Evolutionary conservation across 2,113 vertebrate genomes (phyloP).

Genomic region (Dunckerocampus dactyliophorus): DNA sequence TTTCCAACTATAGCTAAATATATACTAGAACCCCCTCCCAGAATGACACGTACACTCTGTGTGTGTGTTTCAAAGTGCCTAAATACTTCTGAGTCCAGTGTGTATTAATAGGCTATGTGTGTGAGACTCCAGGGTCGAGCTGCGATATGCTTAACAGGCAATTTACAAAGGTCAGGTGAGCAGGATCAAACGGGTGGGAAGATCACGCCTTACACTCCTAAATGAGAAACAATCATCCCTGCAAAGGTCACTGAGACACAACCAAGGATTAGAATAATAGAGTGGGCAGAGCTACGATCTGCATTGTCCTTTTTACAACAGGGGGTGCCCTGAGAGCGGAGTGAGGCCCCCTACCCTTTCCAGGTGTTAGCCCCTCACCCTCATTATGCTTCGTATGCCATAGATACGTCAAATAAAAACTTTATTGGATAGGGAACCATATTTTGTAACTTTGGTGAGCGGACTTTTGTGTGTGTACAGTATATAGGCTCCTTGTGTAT

Average conservation of each 20-base stretch:
- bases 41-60: background rate
- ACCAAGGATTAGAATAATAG: slow-evolving; percentile 78
- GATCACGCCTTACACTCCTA: slow-evolving; percentile 80
- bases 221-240: slow-evolving; percentile 79
- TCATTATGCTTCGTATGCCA: background rate
- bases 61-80: slow-evolving; percentile 30
- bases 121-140: slow-evolving; percentile 65
- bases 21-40: no score
- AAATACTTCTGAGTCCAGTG: slow-evolving; percentile 48
- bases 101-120: slow-evolving; percentile 63
- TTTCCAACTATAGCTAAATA: no score
- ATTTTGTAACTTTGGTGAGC: background rate
- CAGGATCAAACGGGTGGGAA: slow-evolving; percentile 77
- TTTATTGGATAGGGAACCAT: background rate
- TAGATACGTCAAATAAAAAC: background rate
- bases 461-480: no score
- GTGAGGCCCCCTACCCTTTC: slow-evolving; percentile 11
- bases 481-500: no score
- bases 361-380: slow-evolving; percentile 1
- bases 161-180: slow-evolving; percentile 85
- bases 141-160: slow-evolving; percentile 81
- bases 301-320: slow-evolving; percentile 31
- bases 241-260: slow-evolving; percentile 76
- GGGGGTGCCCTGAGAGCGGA: slow-evolving; percentile 16
- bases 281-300: slow-evolving; percentile 59